Percentiles rank a stretch among this genome's conserved stretches.
phyloP scores from a whole-genome alignment of 2,113 vertebrate genomes.

The Hoplias malabaricus region DNA sequence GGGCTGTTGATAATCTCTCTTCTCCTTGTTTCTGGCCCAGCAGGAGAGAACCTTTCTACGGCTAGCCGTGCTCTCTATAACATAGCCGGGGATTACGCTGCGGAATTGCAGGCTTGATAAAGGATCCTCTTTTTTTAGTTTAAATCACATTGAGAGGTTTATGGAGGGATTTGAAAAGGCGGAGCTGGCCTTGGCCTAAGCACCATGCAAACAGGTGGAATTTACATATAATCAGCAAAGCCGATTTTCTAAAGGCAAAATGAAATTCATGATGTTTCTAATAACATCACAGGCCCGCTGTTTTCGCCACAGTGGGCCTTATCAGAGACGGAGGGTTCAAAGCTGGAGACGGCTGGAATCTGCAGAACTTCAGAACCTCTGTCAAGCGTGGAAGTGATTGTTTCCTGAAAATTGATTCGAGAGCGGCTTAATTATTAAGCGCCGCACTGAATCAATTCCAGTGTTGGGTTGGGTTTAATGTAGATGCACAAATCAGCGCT shows the following conservation, averaged over 20 bases:
- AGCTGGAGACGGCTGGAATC: background rate
- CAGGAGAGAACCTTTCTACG: background rate
- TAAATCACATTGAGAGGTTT: conserved; percentile 1
- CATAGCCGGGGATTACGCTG: background rate
- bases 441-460: background rate
- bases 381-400: background rate
- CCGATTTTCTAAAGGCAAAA: background rate
- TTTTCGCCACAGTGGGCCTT: background rate
- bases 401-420: background rate
- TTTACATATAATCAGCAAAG: background rate
- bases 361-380: background rate
- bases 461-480: background rate
- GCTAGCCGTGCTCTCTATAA: background rate
- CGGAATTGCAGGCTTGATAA: background rate
- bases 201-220: background rate
- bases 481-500: background rate
- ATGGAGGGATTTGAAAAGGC: background rate
- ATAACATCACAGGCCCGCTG: background rate
- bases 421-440: background rate
- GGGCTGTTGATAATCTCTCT: background rate
- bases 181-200: background rate
- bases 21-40: background rate
- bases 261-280: conserved; percentile 7
- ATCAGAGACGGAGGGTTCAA: background rate
- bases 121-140: background rate